Evolutionary conservation across 2,888 invertebrate genomes (phyloP).

Genomic region (Galerucella calmariensis): DNA sequence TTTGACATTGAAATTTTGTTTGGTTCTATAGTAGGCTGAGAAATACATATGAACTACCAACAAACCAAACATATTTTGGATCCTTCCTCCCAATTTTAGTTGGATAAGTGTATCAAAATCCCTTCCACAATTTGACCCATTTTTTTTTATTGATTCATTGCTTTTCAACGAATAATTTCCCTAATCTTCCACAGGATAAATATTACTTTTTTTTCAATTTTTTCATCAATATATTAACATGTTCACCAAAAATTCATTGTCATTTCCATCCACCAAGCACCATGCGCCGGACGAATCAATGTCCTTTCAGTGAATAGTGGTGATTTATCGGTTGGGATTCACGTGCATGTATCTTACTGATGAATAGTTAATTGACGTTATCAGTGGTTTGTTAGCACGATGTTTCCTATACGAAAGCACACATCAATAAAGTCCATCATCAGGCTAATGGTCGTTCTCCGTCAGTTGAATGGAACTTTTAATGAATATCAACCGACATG

Average conservation of each 20-base stretch:
- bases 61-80: too few relatives aligned
- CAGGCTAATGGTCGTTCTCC: conserved; percentile 28
- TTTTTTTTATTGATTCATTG: too few relatives aligned
- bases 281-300: neutral
- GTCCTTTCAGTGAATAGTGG: conserved; percentile 19
- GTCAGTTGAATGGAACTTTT: conserved; percentile 14
- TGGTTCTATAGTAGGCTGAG: too few relatives aligned
- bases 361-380: conserved; percentile 41
- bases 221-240: neutral
- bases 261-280: neutral
- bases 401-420: conserved; percentile 36
- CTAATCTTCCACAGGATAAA: too few relatives aligned
- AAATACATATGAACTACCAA: too few relatives aligned
- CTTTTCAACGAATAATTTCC: too few relatives aligned
- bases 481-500: conserved; percentile 30
- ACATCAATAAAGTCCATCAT: conserved; percentile 40
- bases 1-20: too few relatives aligned
- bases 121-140: too few relatives aligned
- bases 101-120: too few relatives aligned
- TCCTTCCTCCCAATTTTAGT: too few relatives aligned
- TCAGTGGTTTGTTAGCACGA: conserved; percentile 38
- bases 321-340: conserved; percentile 33
- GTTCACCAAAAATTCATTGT: neutral
- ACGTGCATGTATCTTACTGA: conserved; percentile 39
- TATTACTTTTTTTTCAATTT: too few relatives aligned